Evolutionary conservation across 2,888 invertebrate genomes (phyloP), one percentile per base, ranked within the genome.

Genomic region (Andrena marginata): DNA sequence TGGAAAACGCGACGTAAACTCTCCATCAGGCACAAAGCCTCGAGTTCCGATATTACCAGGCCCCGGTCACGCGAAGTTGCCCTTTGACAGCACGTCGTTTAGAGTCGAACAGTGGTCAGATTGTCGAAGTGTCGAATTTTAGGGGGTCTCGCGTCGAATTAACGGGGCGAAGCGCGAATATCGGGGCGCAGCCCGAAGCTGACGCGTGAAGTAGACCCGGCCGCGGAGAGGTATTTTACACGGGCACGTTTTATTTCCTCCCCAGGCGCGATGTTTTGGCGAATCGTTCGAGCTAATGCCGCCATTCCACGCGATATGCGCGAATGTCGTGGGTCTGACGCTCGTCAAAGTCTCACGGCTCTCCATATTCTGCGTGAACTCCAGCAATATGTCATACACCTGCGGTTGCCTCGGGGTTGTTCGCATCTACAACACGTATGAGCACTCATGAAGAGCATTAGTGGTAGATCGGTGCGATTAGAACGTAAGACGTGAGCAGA

Each of bases 271-370:
- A 60, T 29, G 60, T 60, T 26, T 29, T n/a, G 60, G 29, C 29
- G 60, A 60, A 29, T 60, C 29, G 29, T 60, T 60, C 60, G 60
- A 60, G 29, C 20, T 60, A 60, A 60, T 60, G 13, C 7, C 10
- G 6, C 16, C 29, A n/a, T 60, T 60, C 56, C 56, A 56, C 23
- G 56, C 23, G 56, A 56, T 56, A 56, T 23, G 60, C 16, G 29
- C 13, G 29, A 16, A n/a, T 33, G 10, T 20, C 20, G n/a, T 54
- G 26, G 67, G 26, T 69, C 33, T 29, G 31, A 16, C 54, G 54
- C 26, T 49, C 51, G 54, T 56, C 56, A 33, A 48, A 69, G 56
- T n/a, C 42, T 23, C 16, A 20, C 20, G 42, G 26, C 23, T 31
- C 35, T 23, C 33, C 31, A 33, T 42, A 59, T 56, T 69, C 13